phyloP scores from a whole-genome alignment of 2,888 invertebrate species.

The Leptodirus hochenwartii region DNA sequence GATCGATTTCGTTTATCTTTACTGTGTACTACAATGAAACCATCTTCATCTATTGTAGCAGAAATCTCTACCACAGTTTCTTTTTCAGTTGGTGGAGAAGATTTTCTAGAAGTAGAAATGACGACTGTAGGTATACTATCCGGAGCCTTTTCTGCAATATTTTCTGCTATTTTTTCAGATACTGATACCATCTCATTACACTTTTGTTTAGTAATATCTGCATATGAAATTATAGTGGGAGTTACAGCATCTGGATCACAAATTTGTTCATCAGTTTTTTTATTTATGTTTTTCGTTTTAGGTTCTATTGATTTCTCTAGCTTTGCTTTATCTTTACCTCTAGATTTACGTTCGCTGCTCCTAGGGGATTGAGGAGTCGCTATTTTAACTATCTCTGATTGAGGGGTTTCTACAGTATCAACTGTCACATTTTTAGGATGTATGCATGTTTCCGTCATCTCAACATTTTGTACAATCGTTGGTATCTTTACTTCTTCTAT shows the following conservation, averaged over 20 bases:
- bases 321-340: background rate
- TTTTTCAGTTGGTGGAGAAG: background rate
- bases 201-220: background rate
- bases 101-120: background rate
- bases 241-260: conserved; percentile 1
- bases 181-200: background rate
- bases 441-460: too few species aligned
- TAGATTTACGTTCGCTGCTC: background rate
- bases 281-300: background rate
- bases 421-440: too few species aligned
- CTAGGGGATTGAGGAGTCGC: too few species aligned
- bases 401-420: too few species aligned
- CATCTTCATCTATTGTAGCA: conserved; percentile 25
- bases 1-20: conserved; percentile 26
- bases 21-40: conserved; percentile 30
- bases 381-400: too few species aligned
- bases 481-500: too few species aligned
- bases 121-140: background rate
- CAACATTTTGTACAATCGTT: too few species aligned
- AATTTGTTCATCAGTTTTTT: background rate
- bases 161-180: conserved; percentile 1
- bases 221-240: background rate
- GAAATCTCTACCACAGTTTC: too few species aligned
- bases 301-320: background rate
- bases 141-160: background rate